Base-by-base conservation (phyloP, 2,888 invertebrate species). In the Lepidonotus clava region DNA sequence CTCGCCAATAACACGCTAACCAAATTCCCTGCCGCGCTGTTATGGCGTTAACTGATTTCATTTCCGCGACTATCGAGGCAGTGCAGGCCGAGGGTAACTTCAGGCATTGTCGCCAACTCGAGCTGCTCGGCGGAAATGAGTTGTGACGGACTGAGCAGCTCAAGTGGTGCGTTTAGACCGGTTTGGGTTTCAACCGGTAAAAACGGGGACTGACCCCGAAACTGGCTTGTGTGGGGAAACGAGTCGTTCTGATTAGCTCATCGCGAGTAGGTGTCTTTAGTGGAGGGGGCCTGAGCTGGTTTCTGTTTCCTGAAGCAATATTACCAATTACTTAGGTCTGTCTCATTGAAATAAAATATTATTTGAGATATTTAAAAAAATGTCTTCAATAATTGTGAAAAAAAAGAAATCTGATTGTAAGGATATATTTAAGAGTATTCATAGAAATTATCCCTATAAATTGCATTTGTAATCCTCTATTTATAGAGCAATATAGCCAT, bases 1-100 rank as follows among this genome's bases (percentile, higher is more conserved):
- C 80, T 18, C 80, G 46, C 80, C 51, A 51, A 80, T 80, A 80
- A 80, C 46, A 18, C 80, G 28, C 80, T 80, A 80, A 80, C 80
- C 6, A 46, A 41, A 46, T 80, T n/a, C 34, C 46, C 8, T 4
- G 18, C 80, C 51, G 46, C 80, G 36, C 46, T 24, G 46, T 80
- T 46, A 80, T 80, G 80, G 24, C 34, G 80, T 46, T 80, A 80
- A 80, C 80, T 80, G 80, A 80, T 80, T 80, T 80, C 80, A 80
- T 80, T 80, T 80, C 80, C 80, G 46, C 80, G 80, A 24, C 80
- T 80, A 80, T 80, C 80, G 51, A 51, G 24, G 46, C 28, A 41
- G 2, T 24, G 36, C 71, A 71, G 41, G 80, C 80, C n/a, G 80
- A 41, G 80, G n/a, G n/a, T n/a, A n/a, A n/a, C n/a, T n/a, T n/a